Base-by-base conservation (phyloP, 2,797 vertebrate genomes). In the Cuniculus paca region DNA sequence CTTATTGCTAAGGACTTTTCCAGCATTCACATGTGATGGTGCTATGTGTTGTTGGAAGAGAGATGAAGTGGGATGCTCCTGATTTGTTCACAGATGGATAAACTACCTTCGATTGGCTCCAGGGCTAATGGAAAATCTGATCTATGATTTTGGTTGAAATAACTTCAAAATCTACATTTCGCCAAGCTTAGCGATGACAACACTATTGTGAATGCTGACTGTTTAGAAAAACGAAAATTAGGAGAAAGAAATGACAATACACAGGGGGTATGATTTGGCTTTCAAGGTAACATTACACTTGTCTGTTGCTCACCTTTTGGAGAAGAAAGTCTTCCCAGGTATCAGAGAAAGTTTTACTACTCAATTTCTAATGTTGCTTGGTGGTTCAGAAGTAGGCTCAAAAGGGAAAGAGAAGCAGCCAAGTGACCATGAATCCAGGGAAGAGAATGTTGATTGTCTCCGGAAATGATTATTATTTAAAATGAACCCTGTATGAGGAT, bases 171-270 rank as follows among this genome's bases (percentile, higher is more conserved):
- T 80, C 26, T 34, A 1, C 50, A 50, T 80, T 88, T 92, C 60
- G 34, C 13, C 61, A 54, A 63, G 31, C 42, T 60, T 56, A 82
- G 19, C 58, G 56, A 42, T 82, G 56, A 68, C 4, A 79, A 42
- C 26, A 52, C 28, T n/a, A 13, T 2, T 31, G 42, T 52, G 28
- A 94, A 17, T 61, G 83, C 82, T 36, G 24, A 86, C 61, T 82
- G 68, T 91, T 34, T 70, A 63, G 42, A 74, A 65, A 87, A 88
- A 68, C 63, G 91, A 97, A 93, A 96, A 92, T 88, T 65, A 90
- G 68, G 42, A 42, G 45, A 54, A 96, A 85, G 79, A 48, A 77
- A 45, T n/a, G 50, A 85, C 63, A 86, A 4, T 80, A 50, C 19
- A 14, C 20, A 84, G 60, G 60, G 48, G 34, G n/a, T 9, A 10